Evolutionary conservation across 2,113 vertebrate species (phyloP).

Genomic region (Azemiops feae): DNA sequence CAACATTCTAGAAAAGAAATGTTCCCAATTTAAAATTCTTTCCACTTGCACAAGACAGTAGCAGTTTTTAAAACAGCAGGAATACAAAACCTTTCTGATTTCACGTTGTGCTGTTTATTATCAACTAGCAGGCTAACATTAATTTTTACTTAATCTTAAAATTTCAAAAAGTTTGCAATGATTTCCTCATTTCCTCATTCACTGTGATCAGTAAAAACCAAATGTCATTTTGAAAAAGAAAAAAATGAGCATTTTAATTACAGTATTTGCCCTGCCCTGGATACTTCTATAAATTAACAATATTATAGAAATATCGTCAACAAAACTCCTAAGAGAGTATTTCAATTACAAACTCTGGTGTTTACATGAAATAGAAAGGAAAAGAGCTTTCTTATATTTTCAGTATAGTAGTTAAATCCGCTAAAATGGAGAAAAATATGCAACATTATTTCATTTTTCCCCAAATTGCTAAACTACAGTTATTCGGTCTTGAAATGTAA

Average conservation of each 20-base stretch:
- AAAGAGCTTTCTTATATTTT: neutral
- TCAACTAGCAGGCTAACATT: neutral
- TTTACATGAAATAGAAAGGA: neutral
- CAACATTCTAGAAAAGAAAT: constrained; percentile 7
- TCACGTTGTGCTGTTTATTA: neutral
- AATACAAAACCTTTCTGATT: neutral
- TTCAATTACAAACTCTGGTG: neutral
- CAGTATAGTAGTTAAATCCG: neutral
- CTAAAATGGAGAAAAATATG: neutral
- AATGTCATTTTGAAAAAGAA: neutral
- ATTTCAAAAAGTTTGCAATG: neutral
- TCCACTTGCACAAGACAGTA: neutral
- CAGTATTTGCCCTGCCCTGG: neutral
- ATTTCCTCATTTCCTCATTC: neutral
- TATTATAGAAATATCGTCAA: neutral
- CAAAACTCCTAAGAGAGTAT: neutral
- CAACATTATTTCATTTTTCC: neutral
- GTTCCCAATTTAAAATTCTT: neutral
- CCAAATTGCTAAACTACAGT: neutral
- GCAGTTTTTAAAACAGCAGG: neutral
- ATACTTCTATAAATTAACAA: neutral
- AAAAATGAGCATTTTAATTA: neutral
- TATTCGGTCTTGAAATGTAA: neutral
- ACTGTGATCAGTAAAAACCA: neutral
- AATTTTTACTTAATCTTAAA: neutral